Percentiles rank a stretch among this genome's conserved stretches.
Conservation (phyloP, 2,888 invertebrate species). For the Blastobasis lacticolella region DNA sequence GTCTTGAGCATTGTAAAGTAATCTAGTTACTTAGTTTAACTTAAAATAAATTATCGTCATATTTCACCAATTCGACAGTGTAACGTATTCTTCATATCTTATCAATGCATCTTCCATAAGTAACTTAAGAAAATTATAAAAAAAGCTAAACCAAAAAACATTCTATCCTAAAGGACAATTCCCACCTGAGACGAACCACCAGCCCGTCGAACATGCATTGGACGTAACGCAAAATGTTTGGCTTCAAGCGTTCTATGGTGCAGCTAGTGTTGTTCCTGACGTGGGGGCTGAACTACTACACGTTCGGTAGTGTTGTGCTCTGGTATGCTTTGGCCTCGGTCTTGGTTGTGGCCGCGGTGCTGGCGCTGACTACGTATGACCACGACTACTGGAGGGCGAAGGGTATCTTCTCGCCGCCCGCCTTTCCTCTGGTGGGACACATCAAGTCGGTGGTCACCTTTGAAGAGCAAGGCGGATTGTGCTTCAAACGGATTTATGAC, state of each 20-base stretch:
- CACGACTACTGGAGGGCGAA: constrained; percentile 56
- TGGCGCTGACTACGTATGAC: constrained; percentile 51
- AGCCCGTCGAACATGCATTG: constrained; percentile 19
- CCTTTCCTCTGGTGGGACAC: constrained; percentile 57
- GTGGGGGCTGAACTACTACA: constrained; percentile 44
- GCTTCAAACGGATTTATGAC: constrained; percentile 60
- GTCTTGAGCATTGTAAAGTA: no score
- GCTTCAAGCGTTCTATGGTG: constrained; percentile 46
- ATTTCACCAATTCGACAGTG: no score
- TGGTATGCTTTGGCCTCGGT: constrained; percentile 35
- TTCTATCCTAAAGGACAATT: no score
- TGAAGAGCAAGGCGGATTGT: constrained; percentile 61
- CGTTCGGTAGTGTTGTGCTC: constrained; percentile 36
- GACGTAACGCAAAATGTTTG: constrained; percentile 46
- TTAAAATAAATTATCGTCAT: no score
- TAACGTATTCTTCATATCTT: no score
- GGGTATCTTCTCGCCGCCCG: constrained; percentile 58
- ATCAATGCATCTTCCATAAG: no score
- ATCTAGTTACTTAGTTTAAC: no score
- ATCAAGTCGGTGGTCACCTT: constrained; percentile 52
- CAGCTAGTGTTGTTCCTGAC: constrained; percentile 34
- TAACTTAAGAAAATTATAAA: no score
- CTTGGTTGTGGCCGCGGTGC: constrained; percentile 23
- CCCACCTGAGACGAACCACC: neutral
- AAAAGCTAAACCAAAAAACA: no score